phyloP scores from a whole-genome alignment of 2,888 invertebrate genomes.

The Leptinotarsa tumamoca region DNA sequence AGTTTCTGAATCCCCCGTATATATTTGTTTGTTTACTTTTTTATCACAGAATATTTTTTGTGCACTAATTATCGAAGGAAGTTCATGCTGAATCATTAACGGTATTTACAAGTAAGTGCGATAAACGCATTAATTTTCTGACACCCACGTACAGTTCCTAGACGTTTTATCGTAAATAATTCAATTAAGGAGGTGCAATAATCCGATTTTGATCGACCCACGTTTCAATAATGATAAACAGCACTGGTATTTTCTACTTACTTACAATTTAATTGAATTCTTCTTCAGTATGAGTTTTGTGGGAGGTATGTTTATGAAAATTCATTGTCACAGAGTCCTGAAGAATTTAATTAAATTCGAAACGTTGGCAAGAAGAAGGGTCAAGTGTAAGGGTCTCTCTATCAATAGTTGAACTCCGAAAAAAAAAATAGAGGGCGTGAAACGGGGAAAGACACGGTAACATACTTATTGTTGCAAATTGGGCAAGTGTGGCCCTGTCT shows the following conservation, averaged over 20 bases:
- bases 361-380: no score
- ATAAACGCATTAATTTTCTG: not conserved
- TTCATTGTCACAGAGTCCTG: no score
- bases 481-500: no score
- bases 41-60: not conserved
- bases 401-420: no score
- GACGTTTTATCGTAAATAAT: slow-evolving; percentile 10
- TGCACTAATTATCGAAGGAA: not conserved
- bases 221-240: not conserved
- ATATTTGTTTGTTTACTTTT: not conserved
- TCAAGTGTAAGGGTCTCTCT: no score
- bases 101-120: not conserved
- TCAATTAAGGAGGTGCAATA: not conserved
- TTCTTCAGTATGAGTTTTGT: no score
- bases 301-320: no score
- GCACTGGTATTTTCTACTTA: not conserved
- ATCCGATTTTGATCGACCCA: slow-evolving; percentile 1
- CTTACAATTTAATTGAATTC: not conserved
- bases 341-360: no score
- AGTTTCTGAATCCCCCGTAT: no score
- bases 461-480: no score
- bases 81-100: not conserved
- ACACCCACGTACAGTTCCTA: not conserved
- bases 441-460: no score
- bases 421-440: no score